Evolutionary conservation across 2,888 invertebrate genomes (phyloP).

Genomic region (Punctoribates punctum): DNA sequence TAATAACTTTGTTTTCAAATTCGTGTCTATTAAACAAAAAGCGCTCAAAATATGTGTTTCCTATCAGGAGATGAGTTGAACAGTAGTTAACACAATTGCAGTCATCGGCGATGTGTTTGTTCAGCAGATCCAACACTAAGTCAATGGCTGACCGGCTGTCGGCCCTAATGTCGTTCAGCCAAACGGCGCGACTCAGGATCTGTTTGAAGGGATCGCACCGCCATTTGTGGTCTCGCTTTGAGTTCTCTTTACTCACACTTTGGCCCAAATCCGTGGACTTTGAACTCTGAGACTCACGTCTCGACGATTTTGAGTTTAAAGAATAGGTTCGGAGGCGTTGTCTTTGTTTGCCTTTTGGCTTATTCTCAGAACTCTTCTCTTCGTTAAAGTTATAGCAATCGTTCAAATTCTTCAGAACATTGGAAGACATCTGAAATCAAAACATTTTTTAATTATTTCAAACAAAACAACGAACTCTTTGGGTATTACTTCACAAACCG

Average conservation of each 20-base stretch:
- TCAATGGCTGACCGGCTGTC: background rate
- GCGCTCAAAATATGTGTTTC: constrained; percentile 12
- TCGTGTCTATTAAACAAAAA: constrained; percentile 2
- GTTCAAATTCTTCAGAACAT: background rate
- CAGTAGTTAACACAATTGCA: constrained; percentile 11
- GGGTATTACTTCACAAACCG: too few species aligned
- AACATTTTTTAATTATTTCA: background rate
- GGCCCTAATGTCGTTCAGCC: background rate
- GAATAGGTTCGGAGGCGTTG: background rate
- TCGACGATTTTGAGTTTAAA: background rate
- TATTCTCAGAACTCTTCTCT: background rate
- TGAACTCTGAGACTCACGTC: background rate
- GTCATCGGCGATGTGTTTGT: background rate
- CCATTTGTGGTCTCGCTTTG: background rate
- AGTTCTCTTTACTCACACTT: background rate
- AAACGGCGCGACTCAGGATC: background rate
- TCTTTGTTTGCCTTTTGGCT: background rate
- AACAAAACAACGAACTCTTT: background rate
- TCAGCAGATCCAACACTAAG: background rate
- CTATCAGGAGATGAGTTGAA: background rate
- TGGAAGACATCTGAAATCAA: background rate
- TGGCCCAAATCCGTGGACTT: background rate
- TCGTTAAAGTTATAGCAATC: constrained; percentile 23
- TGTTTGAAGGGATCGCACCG: background rate
- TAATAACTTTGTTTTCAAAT: constrained; percentile 16